Evolutionary conservation across 2,797 vertebrate genomes (phyloP).

Genomic region (Sebastiscus albofasciatus): DNA sequence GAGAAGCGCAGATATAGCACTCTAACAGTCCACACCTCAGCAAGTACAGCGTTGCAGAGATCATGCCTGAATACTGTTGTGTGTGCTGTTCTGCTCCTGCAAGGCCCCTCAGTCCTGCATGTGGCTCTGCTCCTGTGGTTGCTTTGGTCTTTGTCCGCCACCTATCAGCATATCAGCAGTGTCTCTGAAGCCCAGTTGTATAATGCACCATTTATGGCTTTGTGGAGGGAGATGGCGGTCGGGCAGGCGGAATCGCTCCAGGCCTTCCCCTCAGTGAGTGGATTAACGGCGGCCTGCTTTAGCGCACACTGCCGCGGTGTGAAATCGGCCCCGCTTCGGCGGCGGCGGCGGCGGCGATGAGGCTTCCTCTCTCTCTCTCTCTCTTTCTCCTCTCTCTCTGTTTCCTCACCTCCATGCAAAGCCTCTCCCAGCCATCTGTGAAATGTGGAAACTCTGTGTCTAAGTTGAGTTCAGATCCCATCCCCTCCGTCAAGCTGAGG

Average conservation of each 20-base stretch:
- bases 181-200: slow-evolving; percentile 82
- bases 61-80: slow-evolving; percentile 45
- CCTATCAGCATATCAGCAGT: slow-evolving; percentile 84
- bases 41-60: slow-evolving; percentile 53
- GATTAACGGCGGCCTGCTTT: slow-evolving; percentile 85
- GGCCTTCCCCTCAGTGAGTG: slow-evolving; percentile 85
- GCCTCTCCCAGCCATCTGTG: slow-evolving; percentile 87
- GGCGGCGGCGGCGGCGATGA: slow-evolving; percentile 44
- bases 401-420: slow-evolving; percentile 83
- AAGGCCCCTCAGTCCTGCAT: slow-evolving; percentile 69
- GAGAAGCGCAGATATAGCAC: slow-evolving; percentile 57
- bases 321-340: slow-evolving; percentile 82
- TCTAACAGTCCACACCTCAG: slow-evolving; percentile 66
- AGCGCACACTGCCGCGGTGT: slow-evolving; percentile 81
- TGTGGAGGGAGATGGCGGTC: slow-evolving; percentile 79
- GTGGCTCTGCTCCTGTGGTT: slow-evolving; percentile 73
- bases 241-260: slow-evolving; percentile 79
- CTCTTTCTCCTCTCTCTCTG: slow-evolving; percentile 58
- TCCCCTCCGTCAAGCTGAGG: slow-evolving; percentile 78
- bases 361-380: slow-evolving; percentile 48
- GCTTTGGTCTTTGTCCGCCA: slow-evolving; percentile 81
- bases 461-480: slow-evolving; percentile 87
- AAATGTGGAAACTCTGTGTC: slow-evolving; percentile 88
- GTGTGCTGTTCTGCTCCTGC: slow-evolving; percentile 58
- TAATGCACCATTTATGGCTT: slow-evolving; percentile 85